Percentiles rank a stretch among this genome's conserved stretches.
Evolutionary conservation across 1,140 invertebrate species (phyloP).

Genomic region (Zaprionus davidi): DNA sequence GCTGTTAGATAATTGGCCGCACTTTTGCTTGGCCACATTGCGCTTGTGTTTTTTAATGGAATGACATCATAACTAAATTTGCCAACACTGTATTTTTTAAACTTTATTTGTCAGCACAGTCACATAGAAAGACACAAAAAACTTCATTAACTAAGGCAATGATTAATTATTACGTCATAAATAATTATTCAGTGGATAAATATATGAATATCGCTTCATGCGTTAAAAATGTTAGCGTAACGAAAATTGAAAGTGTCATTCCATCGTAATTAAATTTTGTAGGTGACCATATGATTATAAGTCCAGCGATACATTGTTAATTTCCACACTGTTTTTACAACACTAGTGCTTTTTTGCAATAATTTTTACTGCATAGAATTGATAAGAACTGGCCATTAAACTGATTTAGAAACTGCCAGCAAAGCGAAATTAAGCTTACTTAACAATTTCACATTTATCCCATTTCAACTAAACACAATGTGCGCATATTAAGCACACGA

Average conservation of each 20-base stretch:
- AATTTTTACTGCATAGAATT: constrained; percentile 35
- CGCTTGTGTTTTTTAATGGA: not conserved
- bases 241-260: constrained; percentile 9
- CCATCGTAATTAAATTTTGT: not conserved
- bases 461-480: constrained; percentile 17
- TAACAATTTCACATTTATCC: constrained; percentile 9
- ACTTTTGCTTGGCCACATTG: constrained; percentile 12
- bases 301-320: constrained; percentile 2
- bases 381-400: constrained; percentile 45
- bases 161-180: not conserved
- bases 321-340: constrained; percentile 14
- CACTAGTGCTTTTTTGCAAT: constrained; percentile 46
- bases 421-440: constrained; percentile 1
- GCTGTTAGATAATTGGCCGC: constrained; percentile 12
- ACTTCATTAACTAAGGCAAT: not conserved
- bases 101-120: constrained; percentile 12
- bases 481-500: constrained; percentile 10
- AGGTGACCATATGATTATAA: constrained; percentile 16
- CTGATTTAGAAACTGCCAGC: constrained; percentile 38
- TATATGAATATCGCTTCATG: not conserved
- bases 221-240: not conserved
- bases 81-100: not conserved
- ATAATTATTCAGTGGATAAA: not conserved
- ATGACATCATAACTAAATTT: constrained; percentile 4
- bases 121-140: not conserved